Evolutionary conservation across 2,113 vertebrate genomes (phyloP).

Genomic region (Triplophysa tibetana): DNA sequence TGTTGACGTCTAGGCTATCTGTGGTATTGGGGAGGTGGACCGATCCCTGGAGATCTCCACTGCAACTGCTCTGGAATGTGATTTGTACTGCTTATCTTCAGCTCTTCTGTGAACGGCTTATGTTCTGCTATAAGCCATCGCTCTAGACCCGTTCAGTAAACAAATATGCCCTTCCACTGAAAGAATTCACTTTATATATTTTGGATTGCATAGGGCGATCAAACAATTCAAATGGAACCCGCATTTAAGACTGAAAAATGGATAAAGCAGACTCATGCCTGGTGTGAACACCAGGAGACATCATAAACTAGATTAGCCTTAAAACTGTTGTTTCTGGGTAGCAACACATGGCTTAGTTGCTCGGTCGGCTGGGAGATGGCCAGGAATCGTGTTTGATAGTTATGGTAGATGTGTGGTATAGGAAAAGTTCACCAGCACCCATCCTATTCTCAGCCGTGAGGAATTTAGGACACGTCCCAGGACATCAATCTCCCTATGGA

Average conservation of each 20-base stretch:
- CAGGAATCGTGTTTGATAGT: neutral
- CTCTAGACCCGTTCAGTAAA: slow-evolving; percentile 31
- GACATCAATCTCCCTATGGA: slow-evolving; percentile 37
- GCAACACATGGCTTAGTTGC: neutral
- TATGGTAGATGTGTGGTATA: neutral
- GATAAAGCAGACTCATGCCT: neutral
- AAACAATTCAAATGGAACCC: slow-evolving; percentile 32
- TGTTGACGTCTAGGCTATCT: slow-evolving; percentile 6
- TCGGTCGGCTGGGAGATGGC: neutral
- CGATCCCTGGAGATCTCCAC: slow-evolving; percentile 33
- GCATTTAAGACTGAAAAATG: slow-evolving; percentile 10
- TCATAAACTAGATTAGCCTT: slow-evolving; percentile 10
- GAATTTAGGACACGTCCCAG: slow-evolving; percentile 40
- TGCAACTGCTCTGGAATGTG: slow-evolving; percentile 42
- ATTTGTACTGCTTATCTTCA: slow-evolving; percentile 41
- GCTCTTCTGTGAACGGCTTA: slow-evolving; percentile 32
- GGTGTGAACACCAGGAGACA: neutral
- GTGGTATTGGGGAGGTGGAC: slow-evolving; percentile 14
- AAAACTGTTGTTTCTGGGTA: slow-evolving; percentile 13
- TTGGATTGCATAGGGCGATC: slow-evolving; percentile 45
- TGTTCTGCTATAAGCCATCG: slow-evolving; percentile 36
- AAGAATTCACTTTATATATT: slow-evolving; percentile 46
- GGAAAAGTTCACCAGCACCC: neutral
- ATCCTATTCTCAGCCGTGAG: slow-evolving; percentile 3
- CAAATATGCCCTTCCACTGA: slow-evolving; percentile 47